These are phyloP conservation scores for Urocolius indicus DNA, from an alignment of 2,113 vertebrate species.

Conservation along the genomic window DNA sequence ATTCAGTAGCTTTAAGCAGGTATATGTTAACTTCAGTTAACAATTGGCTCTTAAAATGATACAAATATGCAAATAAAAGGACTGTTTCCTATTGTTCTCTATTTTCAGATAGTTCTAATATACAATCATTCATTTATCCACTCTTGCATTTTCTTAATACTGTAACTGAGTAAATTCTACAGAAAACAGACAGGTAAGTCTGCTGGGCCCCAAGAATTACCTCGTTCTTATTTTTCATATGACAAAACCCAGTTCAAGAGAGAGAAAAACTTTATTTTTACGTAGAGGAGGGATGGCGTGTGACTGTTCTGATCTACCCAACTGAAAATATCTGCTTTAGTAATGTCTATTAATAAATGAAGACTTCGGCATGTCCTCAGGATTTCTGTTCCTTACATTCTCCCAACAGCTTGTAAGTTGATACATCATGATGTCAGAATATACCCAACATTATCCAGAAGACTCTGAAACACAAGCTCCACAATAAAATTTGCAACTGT, in stretches of 20 bases:
- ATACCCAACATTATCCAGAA: too few relatives aligned
- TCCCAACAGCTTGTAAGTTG: neutral
- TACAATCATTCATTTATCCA: neutral
- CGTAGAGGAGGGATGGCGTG: neutral
- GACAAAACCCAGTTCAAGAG: neutral
- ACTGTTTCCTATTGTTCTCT: neutral
- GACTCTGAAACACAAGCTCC: neutral
- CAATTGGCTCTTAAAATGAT: neutral
- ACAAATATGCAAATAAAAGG: neutral
- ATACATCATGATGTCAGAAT: rapidly evolving
- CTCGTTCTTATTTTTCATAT: neutral
- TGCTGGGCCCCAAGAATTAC: neutral
- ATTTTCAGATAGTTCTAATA: neutral
- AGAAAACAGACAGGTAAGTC: neutral
- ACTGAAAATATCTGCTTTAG: neutral
- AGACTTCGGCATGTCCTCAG: neutral
- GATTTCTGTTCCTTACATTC: neutral
- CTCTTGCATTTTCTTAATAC: neutral
- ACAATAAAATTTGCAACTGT: neutral
- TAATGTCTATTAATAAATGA: neutral
- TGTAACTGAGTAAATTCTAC: neutral
- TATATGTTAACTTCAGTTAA: neutral
- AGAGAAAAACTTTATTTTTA: neutral
- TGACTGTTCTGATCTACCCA: neutral
- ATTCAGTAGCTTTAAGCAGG: neutral